Base-by-base conservation (phyloP, 1,140 invertebrate genomes). In the Antheraea mylitta region DNA sequence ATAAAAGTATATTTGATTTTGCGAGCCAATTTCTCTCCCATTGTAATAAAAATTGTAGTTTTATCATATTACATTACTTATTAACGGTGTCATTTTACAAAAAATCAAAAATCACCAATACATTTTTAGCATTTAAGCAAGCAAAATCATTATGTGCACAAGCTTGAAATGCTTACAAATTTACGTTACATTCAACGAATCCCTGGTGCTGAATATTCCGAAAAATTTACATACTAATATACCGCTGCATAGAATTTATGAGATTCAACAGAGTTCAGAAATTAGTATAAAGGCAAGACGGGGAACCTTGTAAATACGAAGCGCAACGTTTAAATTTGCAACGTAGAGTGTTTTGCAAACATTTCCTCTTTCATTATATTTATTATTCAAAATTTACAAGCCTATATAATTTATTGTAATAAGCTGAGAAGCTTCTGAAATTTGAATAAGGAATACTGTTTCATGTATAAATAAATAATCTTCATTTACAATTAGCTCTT, bases 281-380 rank as follows among this genome's bases (percentile, higher is more conserved):
- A 72, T 72, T 65, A 72, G 70, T 68, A 71, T 68, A 68, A 68
- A 68, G 65, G 60, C 65, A 64, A 60, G 61, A 71, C 53, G 58
- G 53, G 48, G 66, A 71, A 67, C 63, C 65, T 71, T 71, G 70
- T 71, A 71, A 67, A 71, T 67, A 64, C 67, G 67, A 42, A 71
- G 64, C 60, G 60, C 66, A 63, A 16, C 45, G 45, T 16, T 53
- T 53, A 53, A 53, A 30, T 60, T 60, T 60, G 18, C 18, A 60
- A n/a, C 58, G 19, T 19, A 6, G 3, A 60, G 22, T 30, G 22
- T 60, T 60, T 22, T 3, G 59, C 3, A 18, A 60, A 30, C 59
- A 60, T 60, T 22, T 22, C 18, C 18, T 19, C 22, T 8, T 19
- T 13, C 7, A 19, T 60, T 60, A 60, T 8, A 60, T 60, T 60